phyloP scores from a whole-genome alignment of 2,113 vertebrate species.

The Lophura nycthemera region DNA sequence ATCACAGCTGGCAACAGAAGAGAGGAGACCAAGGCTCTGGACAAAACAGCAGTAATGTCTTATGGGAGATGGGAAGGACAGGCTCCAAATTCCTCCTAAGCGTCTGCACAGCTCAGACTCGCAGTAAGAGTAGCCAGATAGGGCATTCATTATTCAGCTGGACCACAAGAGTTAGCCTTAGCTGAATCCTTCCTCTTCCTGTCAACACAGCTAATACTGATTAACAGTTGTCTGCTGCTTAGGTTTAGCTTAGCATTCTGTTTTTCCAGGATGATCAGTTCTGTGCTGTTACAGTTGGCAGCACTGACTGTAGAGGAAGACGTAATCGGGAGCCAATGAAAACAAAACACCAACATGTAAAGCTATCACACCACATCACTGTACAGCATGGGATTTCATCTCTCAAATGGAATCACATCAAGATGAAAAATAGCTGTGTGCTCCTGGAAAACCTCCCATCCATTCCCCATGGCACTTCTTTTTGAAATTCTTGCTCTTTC shows the following conservation, averaged over 20 bases:
- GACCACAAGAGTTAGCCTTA: not conserved
- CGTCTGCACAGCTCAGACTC: not conserved
- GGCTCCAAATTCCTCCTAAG: not conserved
- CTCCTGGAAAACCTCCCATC: not conserved
- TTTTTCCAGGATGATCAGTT: not conserved
- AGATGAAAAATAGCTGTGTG: fast-evolving
- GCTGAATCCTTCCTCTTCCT: not conserved
- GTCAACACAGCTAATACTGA: not conserved
- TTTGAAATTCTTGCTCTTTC: not conserved
- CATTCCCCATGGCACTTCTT: not conserved
- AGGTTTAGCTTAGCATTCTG: not conserved
- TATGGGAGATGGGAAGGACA: not conserved
- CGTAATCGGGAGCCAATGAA: not conserved
- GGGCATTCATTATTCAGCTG: not conserved
- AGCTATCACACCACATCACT: not conserved
- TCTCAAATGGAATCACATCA: not conserved
- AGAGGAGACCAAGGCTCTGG: not conserved
- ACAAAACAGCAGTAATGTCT: not conserved
- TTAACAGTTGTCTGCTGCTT: not conserved
- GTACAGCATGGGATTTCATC: not conserved
- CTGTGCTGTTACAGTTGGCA: constrained; percentile 19
- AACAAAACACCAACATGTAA: not conserved
- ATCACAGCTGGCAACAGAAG: not conserved
- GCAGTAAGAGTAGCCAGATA: not conserved
- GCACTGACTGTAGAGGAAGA: not conserved